Evolutionary conservation across 2,888 invertebrate species (phyloP), one percentile per base, ranked within the genome.

Genomic region (Mesorhabditis belari): DNA sequence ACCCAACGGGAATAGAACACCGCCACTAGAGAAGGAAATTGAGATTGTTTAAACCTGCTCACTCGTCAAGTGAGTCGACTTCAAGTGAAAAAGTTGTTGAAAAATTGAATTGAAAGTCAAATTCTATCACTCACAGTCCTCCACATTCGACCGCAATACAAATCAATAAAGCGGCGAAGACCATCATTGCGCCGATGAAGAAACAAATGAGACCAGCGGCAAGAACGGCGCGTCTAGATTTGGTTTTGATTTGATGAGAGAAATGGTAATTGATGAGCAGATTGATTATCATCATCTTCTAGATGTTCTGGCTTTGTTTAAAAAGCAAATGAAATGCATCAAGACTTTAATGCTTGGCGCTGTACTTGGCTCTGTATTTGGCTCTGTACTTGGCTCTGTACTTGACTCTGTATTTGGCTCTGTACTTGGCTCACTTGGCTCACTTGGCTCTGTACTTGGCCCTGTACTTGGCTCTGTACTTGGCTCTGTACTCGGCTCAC

Each of bases 61-160:
- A 44, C 9, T 44, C n/a, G 9, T 12, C 9, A 12, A 44, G 44
- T 44, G 9, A 44, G 44, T 9, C 9, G 44, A 12, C n/a, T 44
- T 44, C 44, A n/a, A n/a, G 12, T 44, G n/a, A 44, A 44, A 44
- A 44, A 44, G 12, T 9, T n/a, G 12, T 44, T 44, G 44, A 44
- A 44, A 44, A 12, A 12, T 12, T 44, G 9, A 12, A 24, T 23
- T 3, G 27, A n/a, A 51, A 35, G 4, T 26, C 5, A 35, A 9
- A 21, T 5, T 55, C 5, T 55, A 29, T 55, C 19, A 69, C 73
- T 70, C 49, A 78, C 78, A 78, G 64, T 57, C 67, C 69, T 19
- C 69, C 67, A 58, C 79, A 79, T 58, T 80, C 77, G 50, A 79
- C 65, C 4, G 79, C 79, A 55, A 79, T 73, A 58, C 79, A 79